Percentiles rank a stretch among this genome's conserved stretches.
phyloP scores from a whole-genome alignment of 2,888 invertebrate species.

The Aphrophora alni region DNA sequence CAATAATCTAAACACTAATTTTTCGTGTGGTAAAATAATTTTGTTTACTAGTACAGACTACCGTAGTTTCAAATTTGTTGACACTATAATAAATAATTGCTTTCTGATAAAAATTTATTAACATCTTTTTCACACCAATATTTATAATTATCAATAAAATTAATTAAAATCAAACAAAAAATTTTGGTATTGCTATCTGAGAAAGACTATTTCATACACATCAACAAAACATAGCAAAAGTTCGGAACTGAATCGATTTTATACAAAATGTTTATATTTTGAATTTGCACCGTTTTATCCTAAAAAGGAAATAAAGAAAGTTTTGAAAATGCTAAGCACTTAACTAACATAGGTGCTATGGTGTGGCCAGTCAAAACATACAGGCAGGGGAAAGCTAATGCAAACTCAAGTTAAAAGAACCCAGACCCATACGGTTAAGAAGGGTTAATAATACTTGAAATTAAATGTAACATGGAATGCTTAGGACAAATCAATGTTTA shows the following conservation, averaged over 20 bases:
- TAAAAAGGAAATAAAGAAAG: neutral
- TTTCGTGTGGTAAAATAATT: neutral
- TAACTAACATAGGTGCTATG: neutral
- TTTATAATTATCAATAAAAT: neutral
- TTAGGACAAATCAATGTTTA: neutral
- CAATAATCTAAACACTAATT: neutral
- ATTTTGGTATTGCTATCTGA: conserved; percentile 31
- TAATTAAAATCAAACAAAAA: neutral
- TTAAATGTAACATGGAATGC: neutral
- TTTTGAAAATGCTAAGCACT: neutral
- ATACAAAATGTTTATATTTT: too few species aligned
- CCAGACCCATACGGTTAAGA: too few species aligned
- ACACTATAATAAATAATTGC: neutral
- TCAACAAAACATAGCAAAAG: conserved; percentile 19
- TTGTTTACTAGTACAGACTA: neutral
- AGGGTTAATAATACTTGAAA: neutral
- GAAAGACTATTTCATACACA: neutral
- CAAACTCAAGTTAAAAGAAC: neutral
- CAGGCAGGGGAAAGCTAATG: neutral
- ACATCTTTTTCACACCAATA: conserved; percentile 18
- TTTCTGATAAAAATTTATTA: neutral
- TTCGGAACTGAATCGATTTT: neutral
- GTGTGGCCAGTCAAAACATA: neutral
- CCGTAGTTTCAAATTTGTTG: neutral
- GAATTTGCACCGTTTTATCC: too few species aligned